Evolutionary conservation across 2,113 vertebrate species (phyloP).

Genomic region (Menidia beryllina): DNA sequence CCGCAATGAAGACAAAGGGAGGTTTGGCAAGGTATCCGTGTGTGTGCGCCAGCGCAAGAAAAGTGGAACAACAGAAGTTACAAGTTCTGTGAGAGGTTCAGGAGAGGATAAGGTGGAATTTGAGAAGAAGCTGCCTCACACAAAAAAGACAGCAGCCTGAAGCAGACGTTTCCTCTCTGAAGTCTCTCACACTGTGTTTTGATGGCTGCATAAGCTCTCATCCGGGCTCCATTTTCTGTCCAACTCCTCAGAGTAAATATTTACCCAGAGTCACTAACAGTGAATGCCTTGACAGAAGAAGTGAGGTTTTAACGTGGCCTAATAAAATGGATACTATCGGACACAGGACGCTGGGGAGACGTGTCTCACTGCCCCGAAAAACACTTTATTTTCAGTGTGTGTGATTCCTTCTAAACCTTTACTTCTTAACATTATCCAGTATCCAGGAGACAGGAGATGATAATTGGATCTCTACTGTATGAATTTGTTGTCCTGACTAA

Average conservation of each 20-base stretch:
- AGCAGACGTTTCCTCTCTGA: constrained; percentile 24
- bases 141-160: constrained; percentile 18
- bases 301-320: neutral
- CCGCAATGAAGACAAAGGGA: constrained; percentile 34
- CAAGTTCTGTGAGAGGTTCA: constrained; percentile 42
- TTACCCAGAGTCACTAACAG: constrained; percentile 45
- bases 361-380: neutral
- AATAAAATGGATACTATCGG: neutral
- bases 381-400: neutral
- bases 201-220: neutral
- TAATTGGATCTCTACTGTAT: neutral
- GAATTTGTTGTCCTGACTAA: neutral
- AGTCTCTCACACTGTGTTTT: constrained; percentile 4
- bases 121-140: constrained; percentile 44
- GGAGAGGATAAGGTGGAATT: constrained; percentile 59
- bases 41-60: neutral
- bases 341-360: neutral
- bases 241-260: constrained; percentile 47
- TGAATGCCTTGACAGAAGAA: constrained; percentile 11
- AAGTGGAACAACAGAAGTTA: constrained; percentile 58
- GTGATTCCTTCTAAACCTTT: neutral
- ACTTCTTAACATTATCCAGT: neutral
- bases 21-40: constrained; percentile 35
- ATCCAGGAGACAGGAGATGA: neutral
- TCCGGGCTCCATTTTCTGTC: neutral